phyloP scores from a whole-genome alignment of 30 jellyfish, hydroid and myxozoan species.

The Aurelia sp. region DNA sequence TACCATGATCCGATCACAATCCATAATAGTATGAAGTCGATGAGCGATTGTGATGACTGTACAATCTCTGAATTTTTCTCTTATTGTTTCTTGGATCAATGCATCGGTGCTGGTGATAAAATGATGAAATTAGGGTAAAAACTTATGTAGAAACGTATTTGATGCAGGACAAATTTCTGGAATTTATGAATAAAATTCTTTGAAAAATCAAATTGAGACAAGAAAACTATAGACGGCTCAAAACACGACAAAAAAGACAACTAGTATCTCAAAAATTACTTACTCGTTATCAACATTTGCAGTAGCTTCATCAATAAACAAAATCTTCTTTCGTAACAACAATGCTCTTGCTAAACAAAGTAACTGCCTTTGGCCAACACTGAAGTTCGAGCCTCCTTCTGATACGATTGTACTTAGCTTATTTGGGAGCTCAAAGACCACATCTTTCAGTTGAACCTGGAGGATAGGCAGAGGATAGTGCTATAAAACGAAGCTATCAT shows the following conservation, averaged over 20 bases:
- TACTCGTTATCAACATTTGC: constrained; percentile 87
- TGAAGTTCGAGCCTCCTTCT: constrained; percentile 79
- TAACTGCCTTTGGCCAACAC: constrained; percentile 91
- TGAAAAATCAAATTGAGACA: too few species aligned
- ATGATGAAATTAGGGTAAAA: not conserved
- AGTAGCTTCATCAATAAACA: constrained; percentile 87
- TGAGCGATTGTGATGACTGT: constrained; percentile 84
- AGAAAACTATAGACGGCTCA: too few species aligned
- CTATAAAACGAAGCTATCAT: too few species aligned
- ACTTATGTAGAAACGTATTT: too few species aligned
- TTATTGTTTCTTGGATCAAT: constrained; percentile 70
- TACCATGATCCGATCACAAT: constrained; percentile 87
- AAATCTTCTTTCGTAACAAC: constrained; percentile 66
- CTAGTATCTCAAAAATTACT: not conserved
- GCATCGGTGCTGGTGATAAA: constrained; percentile 70
- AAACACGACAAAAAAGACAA: too few species aligned
- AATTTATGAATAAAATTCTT: too few species aligned
- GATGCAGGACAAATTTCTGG: too few species aligned
- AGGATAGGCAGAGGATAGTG: not conserved
- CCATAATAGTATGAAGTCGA: constrained; percentile 78
- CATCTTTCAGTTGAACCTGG: constrained; percentile 83
- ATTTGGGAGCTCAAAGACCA: constrained; percentile 53
- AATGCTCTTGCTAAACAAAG: constrained; percentile 87
- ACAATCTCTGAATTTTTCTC: constrained; percentile 75
- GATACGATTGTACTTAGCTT: constrained; percentile 53